Percentiles rank a stretch among this genome's conserved stretches.
These are phyloP conservation scores for Marmota flaviventris DNA, from an alignment of 2,113 vertebrate genomes.

Conservation along the genomic window DNA sequence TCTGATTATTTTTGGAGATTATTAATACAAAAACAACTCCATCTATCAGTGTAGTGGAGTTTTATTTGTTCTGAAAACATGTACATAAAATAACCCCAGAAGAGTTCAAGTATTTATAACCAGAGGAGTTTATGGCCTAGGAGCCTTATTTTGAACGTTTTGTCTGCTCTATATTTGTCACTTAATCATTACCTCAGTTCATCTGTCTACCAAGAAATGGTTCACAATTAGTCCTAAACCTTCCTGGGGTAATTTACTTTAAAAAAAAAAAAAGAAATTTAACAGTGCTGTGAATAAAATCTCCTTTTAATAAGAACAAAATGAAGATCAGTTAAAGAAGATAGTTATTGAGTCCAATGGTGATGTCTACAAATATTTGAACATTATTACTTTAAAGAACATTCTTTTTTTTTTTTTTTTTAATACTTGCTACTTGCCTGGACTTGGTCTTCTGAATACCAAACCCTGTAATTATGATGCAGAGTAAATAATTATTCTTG, in stretches of 20 bases:
- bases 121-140: neutral
- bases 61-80: conserved; percentile 25
- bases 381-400: neutral
- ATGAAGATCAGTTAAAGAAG: neutral
- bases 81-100: neutral
- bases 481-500: conserved; percentile 39
- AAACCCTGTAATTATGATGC: neutral
- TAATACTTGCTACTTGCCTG: neutral
- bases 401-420: neutral
- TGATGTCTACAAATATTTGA: neutral
- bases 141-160: conserved; percentile 29
- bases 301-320: neutral
- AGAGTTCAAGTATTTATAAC: conserved; percentile 31
- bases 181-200: neutral
- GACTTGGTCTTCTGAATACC: conserved; percentile 28
- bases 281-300: neutral
- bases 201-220: neutral
- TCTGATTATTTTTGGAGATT: neutral
- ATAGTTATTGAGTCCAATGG: neutral
- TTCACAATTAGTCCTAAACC: neutral
- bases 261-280: neutral
- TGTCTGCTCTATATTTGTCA: neutral
- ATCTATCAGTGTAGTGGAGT: neutral
- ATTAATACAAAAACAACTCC: neutral
- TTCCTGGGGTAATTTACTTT: neutral